Percentiles rank a stretch among this genome's conserved stretches.
Conservation (phyloP, 2,888 invertebrate genomes). For the Alloscopus bannaensis region DNA sequence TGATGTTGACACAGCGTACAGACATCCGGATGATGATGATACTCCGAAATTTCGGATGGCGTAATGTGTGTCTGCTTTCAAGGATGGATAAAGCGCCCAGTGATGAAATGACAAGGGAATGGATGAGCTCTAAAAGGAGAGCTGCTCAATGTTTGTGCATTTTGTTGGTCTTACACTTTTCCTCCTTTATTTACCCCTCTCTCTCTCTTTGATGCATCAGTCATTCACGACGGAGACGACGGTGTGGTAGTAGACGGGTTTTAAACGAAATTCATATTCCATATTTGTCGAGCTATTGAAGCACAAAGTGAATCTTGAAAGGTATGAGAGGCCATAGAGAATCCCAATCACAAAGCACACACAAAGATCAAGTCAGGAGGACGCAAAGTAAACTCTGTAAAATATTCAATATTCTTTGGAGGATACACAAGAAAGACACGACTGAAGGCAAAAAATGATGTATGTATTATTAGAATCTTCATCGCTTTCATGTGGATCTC, state of each 20-base stretch:
- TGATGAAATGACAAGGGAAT: too few species aligned
- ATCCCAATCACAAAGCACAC: neutral
- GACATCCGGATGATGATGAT: neutral
- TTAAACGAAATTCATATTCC: conserved; percentile 20
- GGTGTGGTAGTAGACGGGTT: neutral
- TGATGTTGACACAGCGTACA: neutral
- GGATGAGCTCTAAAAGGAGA: too few species aligned
- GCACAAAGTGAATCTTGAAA: conserved; percentile 26
- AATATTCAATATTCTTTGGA: conserved; percentile 17
- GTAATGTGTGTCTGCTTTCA: too few species aligned
- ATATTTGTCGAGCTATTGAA: conserved; percentile 19
- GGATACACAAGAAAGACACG: too few species aligned
- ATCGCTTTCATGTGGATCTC: conserved; percentile 10
- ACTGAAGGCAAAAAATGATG: conserved; percentile 23
- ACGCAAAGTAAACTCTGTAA: neutral
- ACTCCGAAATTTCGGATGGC: too few species aligned
- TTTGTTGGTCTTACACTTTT: conserved; percentile 7
- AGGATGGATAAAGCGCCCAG: too few species aligned
- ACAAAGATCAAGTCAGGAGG: neutral
- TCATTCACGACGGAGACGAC: too few species aligned
- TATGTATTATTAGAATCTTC: conserved; percentile 22
- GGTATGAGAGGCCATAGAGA: conserved; percentile 10
- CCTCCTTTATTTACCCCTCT: neutral
- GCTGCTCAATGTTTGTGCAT: conserved; percentile 2
- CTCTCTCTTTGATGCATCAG: neutral